Evolutionary conservation across 2,113 vertebrate genomes (phyloP), one percentile per base, ranked within the genome.

Genomic region (Varanus salvator): DNA sequence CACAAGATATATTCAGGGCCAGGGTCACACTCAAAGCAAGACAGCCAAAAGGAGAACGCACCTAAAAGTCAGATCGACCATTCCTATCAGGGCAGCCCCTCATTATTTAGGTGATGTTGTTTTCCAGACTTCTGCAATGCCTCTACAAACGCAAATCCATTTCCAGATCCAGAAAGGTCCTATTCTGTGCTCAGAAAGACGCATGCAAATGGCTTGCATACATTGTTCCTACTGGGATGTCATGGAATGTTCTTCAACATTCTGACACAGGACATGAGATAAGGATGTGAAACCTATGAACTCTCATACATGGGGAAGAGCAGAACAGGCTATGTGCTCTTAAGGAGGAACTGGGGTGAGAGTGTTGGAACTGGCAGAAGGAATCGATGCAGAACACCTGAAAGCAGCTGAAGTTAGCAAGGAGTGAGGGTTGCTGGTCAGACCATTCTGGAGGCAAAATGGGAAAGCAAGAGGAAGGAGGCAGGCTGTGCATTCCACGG

Each of bases 11-110:
- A 72, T 69, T 69, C 4, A n/a, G 29, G 25, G 1, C 0, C 1
- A 60, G 52, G 0, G 0, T 9, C 38, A 44, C 38, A 44, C 38
- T 44, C 0, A 11, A 27, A 50, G 29, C 57, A 54, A 34, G 3
- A 60, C 14, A 11, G 38, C 38, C 11, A 25, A 4, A 38, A 44
- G 50, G 34, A 27, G 76, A 17, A 80, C n/a, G 29, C 54, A 29
- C 52, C 78, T 85, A 71, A 71, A 71, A 17, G 6, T 66, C 27
- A 25, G 8, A 48, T 4, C 14, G 68, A 64, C 60, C 3, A 66
- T 27, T 29, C 60, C 38, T 3, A 84, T 69, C 50, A 19, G 29
- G 15, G 29, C 9, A 23, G 34, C 27, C 15, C 66, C 14, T 84
- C 68, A 19, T 25, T 8, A 52, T 31, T 57, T 19, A 15, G 1